These are phyloP conservation scores for Noctua fimbriata DNA, from an alignment of 2,888 invertebrate species.

Conservation along the genomic window DNA sequence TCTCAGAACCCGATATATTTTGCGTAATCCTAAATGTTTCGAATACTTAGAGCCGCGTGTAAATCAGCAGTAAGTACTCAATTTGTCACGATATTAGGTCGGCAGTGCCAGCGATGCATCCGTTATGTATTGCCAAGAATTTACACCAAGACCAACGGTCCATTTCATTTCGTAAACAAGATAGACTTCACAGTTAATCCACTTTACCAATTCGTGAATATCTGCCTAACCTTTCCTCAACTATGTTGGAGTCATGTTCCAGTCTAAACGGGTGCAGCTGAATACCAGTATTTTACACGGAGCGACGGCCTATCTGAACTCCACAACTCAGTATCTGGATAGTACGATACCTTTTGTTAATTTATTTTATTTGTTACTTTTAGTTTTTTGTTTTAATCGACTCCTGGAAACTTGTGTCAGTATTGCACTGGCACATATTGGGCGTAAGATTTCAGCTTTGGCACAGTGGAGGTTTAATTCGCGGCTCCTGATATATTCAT, in stretches of 20 bases:
- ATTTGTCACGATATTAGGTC: conserved; percentile 43
- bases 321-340: neutral
- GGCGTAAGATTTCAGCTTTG: neutral
- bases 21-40: conserved; percentile 28
- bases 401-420: neutral
- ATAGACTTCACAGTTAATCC: neutral
- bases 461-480: neutral
- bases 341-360: neutral
- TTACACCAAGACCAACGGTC: conserved; percentile 6
- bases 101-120: conserved; percentile 28
- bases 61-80: conserved; percentile 37
- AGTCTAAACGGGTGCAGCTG: too few relatives aligned
- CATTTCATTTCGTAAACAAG: conserved; percentile 1
- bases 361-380: neutral
- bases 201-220: neutral
- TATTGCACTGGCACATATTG: neutral
- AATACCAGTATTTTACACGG: neutral
- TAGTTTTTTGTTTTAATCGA: neutral
- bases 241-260: neutral
- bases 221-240: neutral
- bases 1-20: conserved; percentile 24
- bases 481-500: neutral
- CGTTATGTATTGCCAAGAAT: conserved; percentile 47
- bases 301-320: neutral
- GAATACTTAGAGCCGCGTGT: conserved; percentile 39